phyloP scores from a whole-genome alignment of 2,797 vertebrate species.

The Galago senegalensis region DNA sequence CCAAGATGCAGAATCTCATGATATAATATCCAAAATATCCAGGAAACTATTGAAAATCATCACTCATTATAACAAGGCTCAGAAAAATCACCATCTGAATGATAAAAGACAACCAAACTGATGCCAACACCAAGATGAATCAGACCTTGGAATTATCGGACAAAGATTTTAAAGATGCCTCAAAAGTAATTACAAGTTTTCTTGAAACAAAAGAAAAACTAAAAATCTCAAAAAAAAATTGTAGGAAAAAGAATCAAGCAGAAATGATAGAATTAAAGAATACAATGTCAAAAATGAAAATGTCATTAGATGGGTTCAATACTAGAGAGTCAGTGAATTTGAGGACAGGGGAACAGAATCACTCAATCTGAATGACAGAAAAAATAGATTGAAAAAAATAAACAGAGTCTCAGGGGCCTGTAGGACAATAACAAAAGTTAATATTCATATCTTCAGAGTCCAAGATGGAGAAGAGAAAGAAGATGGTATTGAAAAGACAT shows the following conservation, averaged over 20 bases:
- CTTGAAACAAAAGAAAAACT: conserved; percentile 15
- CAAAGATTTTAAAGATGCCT: neutral
- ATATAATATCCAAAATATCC: neutral
- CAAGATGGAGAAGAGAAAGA: neutral
- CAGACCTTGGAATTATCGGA: neutral
- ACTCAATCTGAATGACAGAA: neutral
- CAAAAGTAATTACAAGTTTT: neutral
- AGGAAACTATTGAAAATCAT: neutral
- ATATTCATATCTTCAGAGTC: neutral
- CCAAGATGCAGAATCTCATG: no score
- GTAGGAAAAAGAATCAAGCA: neutral
- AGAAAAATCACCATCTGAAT: neutral
- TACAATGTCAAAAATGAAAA: neutral
- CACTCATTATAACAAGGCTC: neutral
- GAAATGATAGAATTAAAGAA: neutral
- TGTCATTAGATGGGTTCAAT: neutral
- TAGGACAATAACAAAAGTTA: neutral
- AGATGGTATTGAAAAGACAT: neutral
- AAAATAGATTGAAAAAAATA: neutral
- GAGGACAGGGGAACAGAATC: neutral
- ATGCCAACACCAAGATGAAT: neutral
- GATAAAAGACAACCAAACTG: neutral
- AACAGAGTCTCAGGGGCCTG: neutral
- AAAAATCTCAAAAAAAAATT: neutral
- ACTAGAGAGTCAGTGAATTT: neutral